These are phyloP conservation scores for Patiria pectinifera DNA, from an alignment of 53 echinoderm and acorn worm species.

Conservation along the genomic window DNA sequence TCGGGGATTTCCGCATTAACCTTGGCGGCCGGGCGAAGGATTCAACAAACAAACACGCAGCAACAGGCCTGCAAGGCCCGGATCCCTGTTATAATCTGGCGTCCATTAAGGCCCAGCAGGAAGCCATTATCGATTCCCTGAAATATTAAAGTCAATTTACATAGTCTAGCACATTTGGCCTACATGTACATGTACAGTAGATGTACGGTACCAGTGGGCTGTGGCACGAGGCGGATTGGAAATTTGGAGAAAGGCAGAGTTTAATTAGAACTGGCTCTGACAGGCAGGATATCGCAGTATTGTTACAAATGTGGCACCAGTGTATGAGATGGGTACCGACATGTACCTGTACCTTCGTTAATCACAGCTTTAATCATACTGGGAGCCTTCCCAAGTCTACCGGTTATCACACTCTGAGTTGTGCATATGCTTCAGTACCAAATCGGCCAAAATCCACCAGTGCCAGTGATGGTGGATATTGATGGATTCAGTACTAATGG, in stretches of 20 bases:
- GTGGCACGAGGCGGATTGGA: too few relatives aligned
- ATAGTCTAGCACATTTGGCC: background rate
- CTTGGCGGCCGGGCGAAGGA: constrained; percentile 7
- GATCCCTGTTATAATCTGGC: background rate
- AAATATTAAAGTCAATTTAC: constrained; percentile 60
- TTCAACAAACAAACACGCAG: constrained; percentile 35
- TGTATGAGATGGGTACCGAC: background rate
- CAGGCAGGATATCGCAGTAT: background rate
- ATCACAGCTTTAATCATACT: background rate
- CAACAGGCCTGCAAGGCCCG: background rate
- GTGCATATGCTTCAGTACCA: too few relatives aligned
- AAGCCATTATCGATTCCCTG: constrained; percentile 45
- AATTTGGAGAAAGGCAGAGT: background rate
- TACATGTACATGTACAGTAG: background rate
- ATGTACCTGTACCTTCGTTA: background rate
- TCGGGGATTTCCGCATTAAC: background rate
- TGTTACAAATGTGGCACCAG: background rate
- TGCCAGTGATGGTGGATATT: too few relatives aligned
- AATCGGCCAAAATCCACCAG: too few relatives aligned
- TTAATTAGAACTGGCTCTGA: background rate
- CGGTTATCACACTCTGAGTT: too few relatives aligned
- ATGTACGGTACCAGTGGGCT: too few relatives aligned
- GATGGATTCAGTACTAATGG: too few relatives aligned
- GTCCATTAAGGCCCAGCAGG: constrained; percentile 31
- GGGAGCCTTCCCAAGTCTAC: background rate